These are phyloP conservation scores for Gasteruption jaculator DNA, from an alignment of 2,888 invertebrate species.

Conservation along the genomic window DNA sequence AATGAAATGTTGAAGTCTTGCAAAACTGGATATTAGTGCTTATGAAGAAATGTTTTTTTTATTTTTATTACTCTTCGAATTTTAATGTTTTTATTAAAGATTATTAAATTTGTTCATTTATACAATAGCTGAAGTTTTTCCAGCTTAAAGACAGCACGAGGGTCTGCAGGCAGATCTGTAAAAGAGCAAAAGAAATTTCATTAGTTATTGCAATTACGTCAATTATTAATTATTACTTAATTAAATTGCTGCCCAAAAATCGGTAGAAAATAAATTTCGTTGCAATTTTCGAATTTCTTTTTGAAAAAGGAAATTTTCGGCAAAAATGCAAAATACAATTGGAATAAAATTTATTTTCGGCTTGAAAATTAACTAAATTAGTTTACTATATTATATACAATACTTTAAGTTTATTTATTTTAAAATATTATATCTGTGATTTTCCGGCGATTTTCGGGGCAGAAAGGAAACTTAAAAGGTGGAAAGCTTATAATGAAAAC, in stretches of 20 bases:
- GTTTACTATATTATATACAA: constrained; percentile 9
- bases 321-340: too few species aligned
- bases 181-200: constrained; percentile 23
- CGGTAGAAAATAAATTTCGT: background rate
- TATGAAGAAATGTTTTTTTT: too few species aligned
- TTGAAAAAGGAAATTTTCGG: too few species aligned
- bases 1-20: too few species aligned
- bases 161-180: constrained; percentile 50
- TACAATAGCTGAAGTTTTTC: constrained; percentile 51
- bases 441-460: too few species aligned
- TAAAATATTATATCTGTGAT: too few species aligned
- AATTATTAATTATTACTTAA: constrained; percentile 1
- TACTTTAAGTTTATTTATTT: constrained; percentile 14
- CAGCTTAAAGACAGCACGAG: constrained; percentile 48
- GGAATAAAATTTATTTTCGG: too few species aligned
- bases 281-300: too few species aligned
- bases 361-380: constrained; percentile 2
- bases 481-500: constrained; percentile 4
- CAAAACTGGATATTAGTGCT: too few species aligned
- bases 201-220: background rate
- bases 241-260: constrained; percentile 10
- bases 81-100: constrained; percentile 52
- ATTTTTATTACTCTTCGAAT: constrained; percentile 48
- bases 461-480: background rate
- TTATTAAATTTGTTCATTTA: constrained; percentile 54